phyloP scores from a whole-genome alignment of 2,113 vertebrate species.

The Carassius gibelio region DNA sequence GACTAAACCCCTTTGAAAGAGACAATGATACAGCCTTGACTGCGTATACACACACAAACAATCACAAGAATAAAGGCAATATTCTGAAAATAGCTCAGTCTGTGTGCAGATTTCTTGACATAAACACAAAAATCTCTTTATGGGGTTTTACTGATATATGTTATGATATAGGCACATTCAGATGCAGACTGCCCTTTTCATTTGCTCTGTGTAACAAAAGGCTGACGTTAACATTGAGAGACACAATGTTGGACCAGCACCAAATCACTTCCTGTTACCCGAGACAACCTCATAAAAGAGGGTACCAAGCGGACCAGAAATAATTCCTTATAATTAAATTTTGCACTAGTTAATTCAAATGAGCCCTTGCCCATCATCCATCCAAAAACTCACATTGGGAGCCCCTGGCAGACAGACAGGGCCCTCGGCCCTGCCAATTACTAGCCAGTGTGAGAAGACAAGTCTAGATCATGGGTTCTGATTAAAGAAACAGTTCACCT shows the following conservation, averaged over 20 bases:
- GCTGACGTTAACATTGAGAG: conserved; percentile 28
- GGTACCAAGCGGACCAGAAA: conserved; percentile 64
- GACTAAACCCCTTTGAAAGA: conserved; percentile 60
- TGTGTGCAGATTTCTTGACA: conserved; percentile 11
- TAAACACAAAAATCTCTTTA: conserved; percentile 6
- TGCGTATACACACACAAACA: not conserved
- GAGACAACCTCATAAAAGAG: conserved; percentile 59
- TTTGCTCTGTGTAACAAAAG: conserved; percentile 21
- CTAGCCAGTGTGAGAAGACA: conserved; percentile 3
- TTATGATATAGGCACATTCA: conserved; percentile 12
- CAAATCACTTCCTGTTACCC: conserved; percentile 55
- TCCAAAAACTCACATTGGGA: conserved; percentile 32
- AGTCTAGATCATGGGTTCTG: not conserved
- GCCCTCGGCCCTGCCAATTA: conserved; percentile 47
- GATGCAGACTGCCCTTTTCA: conserved; percentile 9
- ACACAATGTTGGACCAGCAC: conserved; percentile 50
- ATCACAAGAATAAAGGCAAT: conserved; percentile 20
- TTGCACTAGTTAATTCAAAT: conserved; percentile 65
- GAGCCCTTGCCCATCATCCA: conserved; percentile 38
- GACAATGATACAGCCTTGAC: conserved; percentile 26
- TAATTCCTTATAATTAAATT: conserved; percentile 68
- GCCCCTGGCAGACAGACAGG: conserved; percentile 5
- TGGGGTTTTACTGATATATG: not conserved
- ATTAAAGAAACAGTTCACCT: not conserved
- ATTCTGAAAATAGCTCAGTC: conserved; percentile 8